Evolutionary conservation across 2,797 vertebrate genomes (phyloP), one percentile per base, ranked within the genome.

Genomic region (Falco rusticolus): DNA sequence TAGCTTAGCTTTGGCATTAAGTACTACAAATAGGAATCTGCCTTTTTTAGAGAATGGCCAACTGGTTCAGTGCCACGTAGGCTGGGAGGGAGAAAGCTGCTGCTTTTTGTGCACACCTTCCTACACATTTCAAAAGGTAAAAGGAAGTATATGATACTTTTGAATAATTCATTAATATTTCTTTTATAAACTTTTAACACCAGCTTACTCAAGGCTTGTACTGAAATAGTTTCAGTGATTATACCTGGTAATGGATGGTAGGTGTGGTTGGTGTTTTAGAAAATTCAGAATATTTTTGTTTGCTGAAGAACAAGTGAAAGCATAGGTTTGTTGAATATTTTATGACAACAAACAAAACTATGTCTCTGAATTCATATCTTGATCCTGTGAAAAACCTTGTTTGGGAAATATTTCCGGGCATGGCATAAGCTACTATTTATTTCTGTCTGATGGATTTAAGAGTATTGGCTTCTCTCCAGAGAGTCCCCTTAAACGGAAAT

Each of bases 1-100:
- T 90, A 88, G 95, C 94, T 97, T 91, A 97, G 90, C 65, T 28
- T 60, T 91, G 66, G 80, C 80, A 83, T 97, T 97, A 97, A 94
- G 75, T 75, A 95, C 68, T 71, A 53, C 80, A 89, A 87, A 74
- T 25, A 89, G 28, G 76, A 95, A 65, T 89, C 89, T 95, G 74
- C 53, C 41, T 90, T 87, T 45, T 90, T 83, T 56, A 76, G 88
- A 76, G 70, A 70, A 48, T 34, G 20, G 1, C 48, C 0, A 5
- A 5, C 53, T 87, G 48, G 9, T 89, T 56, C 57, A 47, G 13
- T 33, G 37, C 61, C 10, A 22, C 21, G 0, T 33, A 51, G 70
- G 20, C 34, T 47, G 43, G 31, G 33, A 59, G 22, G 64, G n/a
- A 77, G 37, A 43, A 43, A 53, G 24, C 22, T 68, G 63, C 1